These are phyloP conservation scores for Xenopus borealis DNA, from an alignment of 2,113 vertebrate genomes.

Conservation along the genomic window DNA sequence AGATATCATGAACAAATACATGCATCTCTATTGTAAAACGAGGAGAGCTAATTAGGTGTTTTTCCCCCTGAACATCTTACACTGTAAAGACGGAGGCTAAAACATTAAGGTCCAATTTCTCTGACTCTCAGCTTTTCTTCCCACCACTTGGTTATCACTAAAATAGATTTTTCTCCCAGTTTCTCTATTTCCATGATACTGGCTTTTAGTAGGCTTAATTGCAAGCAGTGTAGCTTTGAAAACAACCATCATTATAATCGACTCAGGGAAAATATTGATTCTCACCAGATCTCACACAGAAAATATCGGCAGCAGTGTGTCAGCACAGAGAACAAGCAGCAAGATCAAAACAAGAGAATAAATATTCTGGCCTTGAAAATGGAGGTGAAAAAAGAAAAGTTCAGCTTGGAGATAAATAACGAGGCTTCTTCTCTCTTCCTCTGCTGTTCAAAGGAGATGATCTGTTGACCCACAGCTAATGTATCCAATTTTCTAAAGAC, in stretches of 20 bases:
- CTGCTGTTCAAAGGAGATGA: conserved; percentile 43
- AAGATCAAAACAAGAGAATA: conserved; percentile 54
- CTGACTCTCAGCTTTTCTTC: conserved; percentile 43
- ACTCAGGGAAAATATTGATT: conserved; percentile 51
- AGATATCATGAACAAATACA: too few species aligned
- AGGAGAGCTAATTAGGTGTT: conserved; percentile 28
- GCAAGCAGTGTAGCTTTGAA: conserved; percentile 50
- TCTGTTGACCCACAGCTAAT: conserved; percentile 52
- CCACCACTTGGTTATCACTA: conserved; percentile 39
- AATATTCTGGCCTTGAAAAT: conserved; percentile 47
- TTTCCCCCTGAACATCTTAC: conserved; percentile 20
- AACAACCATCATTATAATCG: conserved; percentile 57
- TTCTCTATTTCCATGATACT: conserved; percentile 31
- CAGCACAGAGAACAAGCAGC: conserved; percentile 45
- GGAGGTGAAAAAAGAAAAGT: conserved; percentile 41
- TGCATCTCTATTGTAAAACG: background rate
- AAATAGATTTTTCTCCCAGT: conserved; percentile 40
- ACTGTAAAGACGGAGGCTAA: conserved; percentile 19
- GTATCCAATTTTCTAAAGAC: conserved; percentile 15
- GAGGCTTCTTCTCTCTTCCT: conserved; percentile 38
- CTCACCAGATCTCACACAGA: conserved; percentile 48
- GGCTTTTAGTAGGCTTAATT: conserved; percentile 48
- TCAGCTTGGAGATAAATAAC: conserved; percentile 37
- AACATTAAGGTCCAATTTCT: conserved; percentile 29
- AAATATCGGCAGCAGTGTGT: conserved; percentile 54